Percentiles rank a stretch among this genome's conserved stretches.
Conservation (phyloP, 2,113 vertebrate species). For the Myanophis thanlyinensis region DNA sequence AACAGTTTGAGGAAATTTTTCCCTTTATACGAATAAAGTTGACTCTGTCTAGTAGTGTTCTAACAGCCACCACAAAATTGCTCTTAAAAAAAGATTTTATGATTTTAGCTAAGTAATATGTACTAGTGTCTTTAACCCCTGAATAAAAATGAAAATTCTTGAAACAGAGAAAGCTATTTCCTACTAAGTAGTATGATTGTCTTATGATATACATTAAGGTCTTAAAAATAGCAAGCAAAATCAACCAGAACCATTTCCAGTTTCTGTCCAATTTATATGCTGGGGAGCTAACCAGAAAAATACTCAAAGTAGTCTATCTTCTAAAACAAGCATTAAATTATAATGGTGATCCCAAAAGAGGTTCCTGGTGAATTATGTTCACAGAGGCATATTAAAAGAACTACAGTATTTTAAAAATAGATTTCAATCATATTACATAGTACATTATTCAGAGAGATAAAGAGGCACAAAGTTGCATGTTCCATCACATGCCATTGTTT, state of each 20-base stretch:
- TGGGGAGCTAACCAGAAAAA: not conserved
- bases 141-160: conserved; percentile 51
- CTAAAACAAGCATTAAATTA: not conserved
- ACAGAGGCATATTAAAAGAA: conserved; percentile 68
- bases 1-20: conserved; percentile 79
- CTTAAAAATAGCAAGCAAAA: conserved; percentile 49
- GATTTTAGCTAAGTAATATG: conserved; percentile 67
- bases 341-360: not conserved
- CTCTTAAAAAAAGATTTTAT: conserved; percentile 72
- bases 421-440: conserved; percentile 58
- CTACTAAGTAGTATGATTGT: conserved; percentile 51
- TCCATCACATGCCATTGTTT: conserved; percentile 71
- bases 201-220: conserved; percentile 77
- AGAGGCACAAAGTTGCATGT: conserved; percentile 71
- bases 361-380: not conserved
- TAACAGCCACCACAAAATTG: conserved; percentile 74
- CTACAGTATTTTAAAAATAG: conserved; percentile 59
- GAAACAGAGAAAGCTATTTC: conserved; percentile 52
- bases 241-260: not conserved
- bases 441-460: conserved; percentile 67
- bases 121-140: conserved; percentile 73
- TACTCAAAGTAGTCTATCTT: not conserved
- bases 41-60: conserved; percentile 70
- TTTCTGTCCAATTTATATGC: not conserved
- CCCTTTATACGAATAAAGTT: conserved; percentile 74